Evolutionary conservation across 2,888 invertebrate species (phyloP), one percentile per base, ranked within the genome.

Genomic region (Pinctada fucata): DNA sequence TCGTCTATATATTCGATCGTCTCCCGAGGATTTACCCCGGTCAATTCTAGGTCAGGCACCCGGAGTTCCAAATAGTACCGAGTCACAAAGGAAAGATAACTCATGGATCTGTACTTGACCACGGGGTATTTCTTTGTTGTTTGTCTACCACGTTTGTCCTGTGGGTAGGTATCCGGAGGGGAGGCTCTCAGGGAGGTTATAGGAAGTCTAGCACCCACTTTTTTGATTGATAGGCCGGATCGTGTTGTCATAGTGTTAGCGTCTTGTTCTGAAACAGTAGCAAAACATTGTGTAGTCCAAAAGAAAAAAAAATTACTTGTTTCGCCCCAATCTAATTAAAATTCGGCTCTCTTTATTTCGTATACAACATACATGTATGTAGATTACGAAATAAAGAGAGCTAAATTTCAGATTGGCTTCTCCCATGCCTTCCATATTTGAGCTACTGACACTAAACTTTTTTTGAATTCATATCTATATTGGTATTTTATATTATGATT

Each of bases 241-340:
- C 90, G 77, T n/a, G 90, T 89, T 49, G 85, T 87, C 89, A 89
- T 89, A 51, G 89, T 87, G 81, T 86, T 80, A 3, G 82, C 85
- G 75, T 86, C 86, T 47, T 86, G 81, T 5, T 80, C 89, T 88
- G 84, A n/a, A 86, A 83, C 67, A 63, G 51, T 68, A 75, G 64
- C 69, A 50, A 31, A 72, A 76, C 13, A 10, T 47, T 45, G 65
- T 16, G 45, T 45, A 65, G 65, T 31, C 31, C 31, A 31, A 31
- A 31, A 31, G 31, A 31, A 31, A 31, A 31, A 31, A 31, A 31
- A 31, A 31, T 31, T 31, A 65, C 65, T 31, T 65, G 65, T 31
- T 65, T 58, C n/a, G n/a, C n/a, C 65, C 16, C 31, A 31, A 65
- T 31, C 65, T 65, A n/a, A 65, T 65, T n/a, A 31, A 31, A 31